phyloP scores from a whole-genome alignment of 2,888 invertebrate genomes.

The Neoaliturus tenellus region DNA sequence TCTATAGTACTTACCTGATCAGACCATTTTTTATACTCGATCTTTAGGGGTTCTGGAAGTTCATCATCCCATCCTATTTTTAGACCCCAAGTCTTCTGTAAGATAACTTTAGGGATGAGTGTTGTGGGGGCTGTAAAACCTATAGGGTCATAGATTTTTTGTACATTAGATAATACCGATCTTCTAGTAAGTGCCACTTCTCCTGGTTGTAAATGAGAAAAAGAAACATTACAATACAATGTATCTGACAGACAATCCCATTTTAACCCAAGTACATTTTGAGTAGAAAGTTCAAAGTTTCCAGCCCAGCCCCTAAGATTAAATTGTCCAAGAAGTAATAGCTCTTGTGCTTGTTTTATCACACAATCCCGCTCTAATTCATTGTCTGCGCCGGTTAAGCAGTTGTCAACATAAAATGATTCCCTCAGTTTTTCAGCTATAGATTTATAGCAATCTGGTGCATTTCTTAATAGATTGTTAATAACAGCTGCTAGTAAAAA shows the following conservation, averaged over 20 bases:
- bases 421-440: background rate
- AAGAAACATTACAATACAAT: constrained; percentile 9
- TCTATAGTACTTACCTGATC: background rate
- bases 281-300: background rate
- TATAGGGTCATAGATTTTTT: constrained; percentile 63
- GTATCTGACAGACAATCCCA: constrained; percentile 30
- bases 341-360: constrained; percentile 4
- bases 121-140: constrained; percentile 62
- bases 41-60: background rate
- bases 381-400: constrained; percentile 36
- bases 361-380: background rate
- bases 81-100: constrained; percentile 58
- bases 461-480: background rate
- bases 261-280: constrained; percentile 40
- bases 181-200: constrained; percentile 31
- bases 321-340: constrained; percentile 8
- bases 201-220: background rate
- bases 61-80: constrained; percentile 54
- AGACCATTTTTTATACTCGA: constrained; percentile 40
- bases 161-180: constrained; percentile 56
- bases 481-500: background rate
- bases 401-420: constrained; percentile 54
- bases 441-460: background rate
- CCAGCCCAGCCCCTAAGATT: constrained; percentile 49
- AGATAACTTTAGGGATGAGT: constrained; percentile 62